phyloP scores from a whole-genome alignment of 2,888 invertebrate species.

The Microdon myrmicae region DNA sequence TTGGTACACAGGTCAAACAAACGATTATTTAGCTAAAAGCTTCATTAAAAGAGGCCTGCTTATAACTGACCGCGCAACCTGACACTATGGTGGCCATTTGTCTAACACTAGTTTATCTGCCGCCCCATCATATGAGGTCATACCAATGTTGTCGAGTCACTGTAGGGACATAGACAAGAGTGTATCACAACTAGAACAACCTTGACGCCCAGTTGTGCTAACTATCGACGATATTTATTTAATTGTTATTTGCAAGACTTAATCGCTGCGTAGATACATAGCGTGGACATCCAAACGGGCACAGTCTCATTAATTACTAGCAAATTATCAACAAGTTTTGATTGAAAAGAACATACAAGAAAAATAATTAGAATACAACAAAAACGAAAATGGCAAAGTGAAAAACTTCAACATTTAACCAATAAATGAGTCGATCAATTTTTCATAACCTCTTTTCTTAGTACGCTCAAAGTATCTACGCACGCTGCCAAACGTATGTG shows the following conservation, averaged over 20 bases:
- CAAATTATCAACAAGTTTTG: slow-evolving; percentile 31
- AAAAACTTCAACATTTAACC: too few relatives aligned
- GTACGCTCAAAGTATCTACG: neutral
- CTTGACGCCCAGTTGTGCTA: slow-evolving; percentile 25
- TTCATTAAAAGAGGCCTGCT: too few relatives aligned
- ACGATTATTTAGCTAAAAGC: too few relatives aligned
- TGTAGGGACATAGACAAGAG: too few relatives aligned
- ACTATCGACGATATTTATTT: slow-evolving; percentile 35
- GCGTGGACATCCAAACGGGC: neutral
- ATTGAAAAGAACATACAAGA: slow-evolving; percentile 16
- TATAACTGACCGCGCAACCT: too few relatives aligned
- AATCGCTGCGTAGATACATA: slow-evolving; percentile 40
- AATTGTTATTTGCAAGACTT: slow-evolving; percentile 32
- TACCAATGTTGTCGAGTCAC: too few relatives aligned
- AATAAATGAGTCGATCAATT: slow-evolving; percentile 37
- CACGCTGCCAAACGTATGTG: too few relatives aligned
- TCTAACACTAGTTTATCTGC: too few relatives aligned
- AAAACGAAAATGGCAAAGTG: too few relatives aligned
- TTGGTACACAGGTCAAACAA: slow-evolving; percentile 44
- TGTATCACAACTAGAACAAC: slow-evolving; percentile 45
- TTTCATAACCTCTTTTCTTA: slow-evolving; percentile 14
- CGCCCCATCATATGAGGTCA: too few relatives aligned
- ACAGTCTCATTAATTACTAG: slow-evolving; percentile 36
- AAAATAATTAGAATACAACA: too few relatives aligned
- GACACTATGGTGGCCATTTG: too few relatives aligned